phyloP scores from a whole-genome alignment of 2,888 invertebrate species.

The Epinotia demarniana region DNA sequence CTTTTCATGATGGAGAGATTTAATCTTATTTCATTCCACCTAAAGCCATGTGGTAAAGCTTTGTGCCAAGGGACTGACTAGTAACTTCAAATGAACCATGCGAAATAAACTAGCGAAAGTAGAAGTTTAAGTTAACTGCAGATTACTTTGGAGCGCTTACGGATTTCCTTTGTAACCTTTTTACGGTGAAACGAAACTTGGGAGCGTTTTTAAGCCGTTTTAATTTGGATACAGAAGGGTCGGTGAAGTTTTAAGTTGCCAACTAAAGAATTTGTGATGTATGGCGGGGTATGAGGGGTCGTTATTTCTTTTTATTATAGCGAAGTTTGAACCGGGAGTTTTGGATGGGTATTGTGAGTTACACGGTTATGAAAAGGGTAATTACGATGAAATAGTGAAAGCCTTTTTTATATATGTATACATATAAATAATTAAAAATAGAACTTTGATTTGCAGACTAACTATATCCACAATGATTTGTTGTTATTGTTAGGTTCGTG shows the following conservation, averaged over 20 bases:
- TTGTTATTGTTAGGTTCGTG: no score
- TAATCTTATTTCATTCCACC: slow-evolving; percentile 64
- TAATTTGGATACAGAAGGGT: slow-evolving; percentile 50
- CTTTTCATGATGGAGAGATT: slow-evolving; percentile 70
- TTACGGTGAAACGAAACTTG: slow-evolving; percentile 56
- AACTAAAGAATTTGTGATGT: slow-evolving; percentile 36
- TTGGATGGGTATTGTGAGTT: not conserved
- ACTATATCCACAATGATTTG: no score
- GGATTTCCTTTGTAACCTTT: slow-evolving; percentile 55
- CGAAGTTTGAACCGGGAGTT: slow-evolving; percentile 8
- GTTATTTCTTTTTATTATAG: slow-evolving; percentile 36
- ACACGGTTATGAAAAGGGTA: not conserved
- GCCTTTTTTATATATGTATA: no score
- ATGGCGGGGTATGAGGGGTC: slow-evolving; percentile 29
- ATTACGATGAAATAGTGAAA: not conserved
- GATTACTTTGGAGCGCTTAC: slow-evolving; percentile 56
- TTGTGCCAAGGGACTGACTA: slow-evolving; percentile 52
- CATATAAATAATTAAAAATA: no score
- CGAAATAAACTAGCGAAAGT: slow-evolving; percentile 51
- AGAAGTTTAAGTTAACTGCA: slow-evolving; percentile 57
- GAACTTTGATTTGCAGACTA: no score
- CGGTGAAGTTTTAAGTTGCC: slow-evolving; percentile 29
- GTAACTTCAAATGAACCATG: slow-evolving; percentile 57
- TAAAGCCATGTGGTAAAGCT: slow-evolving; percentile 47
- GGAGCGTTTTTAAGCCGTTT: slow-evolving; percentile 57